Conservation (phyloP, 2,797 vertebrate species). For the Bradypodion pumilum region DNA sequence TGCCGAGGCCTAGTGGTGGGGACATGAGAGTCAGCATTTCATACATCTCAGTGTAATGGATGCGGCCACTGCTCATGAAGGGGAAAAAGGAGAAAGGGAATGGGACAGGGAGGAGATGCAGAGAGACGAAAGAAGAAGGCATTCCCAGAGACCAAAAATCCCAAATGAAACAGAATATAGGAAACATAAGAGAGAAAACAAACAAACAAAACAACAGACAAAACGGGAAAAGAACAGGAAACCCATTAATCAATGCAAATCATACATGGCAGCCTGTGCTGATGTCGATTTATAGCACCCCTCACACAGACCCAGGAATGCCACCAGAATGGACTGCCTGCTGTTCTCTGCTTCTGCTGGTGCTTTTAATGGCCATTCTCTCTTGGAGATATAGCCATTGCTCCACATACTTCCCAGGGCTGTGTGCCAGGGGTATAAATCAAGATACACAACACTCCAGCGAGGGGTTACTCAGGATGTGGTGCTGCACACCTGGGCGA, state of each 20-base stretch:
- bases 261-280: conserved; percentile 75
- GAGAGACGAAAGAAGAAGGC: conserved; percentile 74
- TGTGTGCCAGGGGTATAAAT: conserved; percentile 81
- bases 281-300: conserved; percentile 79
- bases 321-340: conserved; percentile 41
- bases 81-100: conserved; percentile 58
- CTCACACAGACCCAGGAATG: conserved; percentile 78
- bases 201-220: conserved; percentile 78
- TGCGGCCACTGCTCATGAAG: conserved; percentile 93
- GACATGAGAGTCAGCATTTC: conserved; percentile 99
- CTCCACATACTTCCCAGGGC: conserved; percentile 73
- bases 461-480: conserved; percentile 65
- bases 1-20: conserved; percentile 99
- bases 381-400: conserved; percentile 24
- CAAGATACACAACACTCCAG: conserved; percentile 75
- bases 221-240: conserved; percentile 84
- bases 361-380: conserved; percentile 17
- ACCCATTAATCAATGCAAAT: conserved; percentile 88
- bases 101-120: conserved; percentile 60
- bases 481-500: conserved; percentile 35
- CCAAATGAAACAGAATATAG: conserved; percentile 69
- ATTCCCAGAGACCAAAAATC: conserved; percentile 76
- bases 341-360: conserved; percentile 46
- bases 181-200: conserved; percentile 75
- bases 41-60: conserved; percentile 99